These are phyloP conservation scores for Bambusicola thoracicus DNA, from an alignment of 2,113 vertebrate species.

Conservation along the genomic window DNA sequence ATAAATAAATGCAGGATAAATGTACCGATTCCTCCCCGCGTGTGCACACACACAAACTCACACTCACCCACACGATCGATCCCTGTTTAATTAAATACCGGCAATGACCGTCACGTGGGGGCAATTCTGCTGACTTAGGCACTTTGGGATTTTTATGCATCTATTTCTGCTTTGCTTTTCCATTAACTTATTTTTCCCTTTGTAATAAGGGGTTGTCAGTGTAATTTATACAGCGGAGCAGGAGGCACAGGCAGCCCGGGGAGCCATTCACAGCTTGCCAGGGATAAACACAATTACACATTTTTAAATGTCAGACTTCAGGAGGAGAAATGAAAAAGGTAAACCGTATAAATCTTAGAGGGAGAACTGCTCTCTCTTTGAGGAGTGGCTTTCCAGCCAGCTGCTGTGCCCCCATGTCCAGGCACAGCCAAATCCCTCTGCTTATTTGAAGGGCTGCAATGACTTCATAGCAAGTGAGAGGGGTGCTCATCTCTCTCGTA, in stretches of 20 bases:
- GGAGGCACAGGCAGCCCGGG: constrained; percentile 61
- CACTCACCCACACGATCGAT: constrained; percentile 56
- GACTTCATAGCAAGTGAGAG: neutral
- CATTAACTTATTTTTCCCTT: constrained; percentile 76
- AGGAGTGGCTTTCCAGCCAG: neutral
- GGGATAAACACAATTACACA: constrained; percentile 74
- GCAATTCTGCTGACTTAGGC: constrained; percentile 66
- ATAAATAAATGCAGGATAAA: constrained; percentile 11
- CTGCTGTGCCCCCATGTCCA: neutral
- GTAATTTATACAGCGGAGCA: constrained; percentile 64
- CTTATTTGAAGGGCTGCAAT: neutral
- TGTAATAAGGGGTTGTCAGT: constrained; percentile 73
- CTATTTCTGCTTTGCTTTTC: constrained; percentile 71
- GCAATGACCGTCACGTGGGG: constrained; percentile 56
- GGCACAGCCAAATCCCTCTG: neutral
- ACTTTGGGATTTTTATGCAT: constrained; percentile 69
- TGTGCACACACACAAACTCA: neutral
- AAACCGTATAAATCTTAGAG: constrained; percentile 52
- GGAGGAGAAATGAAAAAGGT: constrained; percentile 64
- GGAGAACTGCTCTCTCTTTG: neutral
- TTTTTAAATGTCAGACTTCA: constrained; percentile 73
- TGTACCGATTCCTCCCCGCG: neutral
- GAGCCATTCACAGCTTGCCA: constrained; percentile 69
- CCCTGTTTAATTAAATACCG: constrained; percentile 70
- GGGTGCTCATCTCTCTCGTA: neutral